Percentiles rank a stretch among this genome's conserved stretches.
Evolutionary conservation across 2,113 vertebrate genomes (phyloP).

Genomic region (Empidonax alnorum): DNA sequence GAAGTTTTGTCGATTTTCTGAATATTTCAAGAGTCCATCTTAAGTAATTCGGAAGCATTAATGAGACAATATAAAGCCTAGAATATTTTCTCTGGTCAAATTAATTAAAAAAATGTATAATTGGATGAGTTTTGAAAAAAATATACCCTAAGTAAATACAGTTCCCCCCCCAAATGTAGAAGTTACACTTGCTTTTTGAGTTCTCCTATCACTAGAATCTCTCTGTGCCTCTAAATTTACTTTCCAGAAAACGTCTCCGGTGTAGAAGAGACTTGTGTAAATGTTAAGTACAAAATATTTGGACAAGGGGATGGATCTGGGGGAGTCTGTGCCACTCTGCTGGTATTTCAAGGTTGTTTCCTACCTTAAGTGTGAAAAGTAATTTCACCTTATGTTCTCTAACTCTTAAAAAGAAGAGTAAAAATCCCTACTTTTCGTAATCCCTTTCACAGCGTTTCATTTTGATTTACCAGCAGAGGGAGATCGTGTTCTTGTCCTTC

Average conservation of each 20-base stretch:
- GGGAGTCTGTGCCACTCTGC: neutral
- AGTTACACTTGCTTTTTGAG: neutral
- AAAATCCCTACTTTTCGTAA: neutral
- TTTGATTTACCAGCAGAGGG: constrained; percentile 57
- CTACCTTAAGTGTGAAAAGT: neutral
- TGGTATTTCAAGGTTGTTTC: neutral
- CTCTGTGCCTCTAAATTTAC: neutral
- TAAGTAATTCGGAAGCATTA: neutral
- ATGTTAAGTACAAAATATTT: neutral
- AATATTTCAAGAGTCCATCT: neutral
- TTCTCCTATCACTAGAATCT: neutral
- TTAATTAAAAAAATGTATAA: neutral
- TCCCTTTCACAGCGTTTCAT: neutral
- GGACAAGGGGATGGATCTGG: neutral
- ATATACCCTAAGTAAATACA: neutral
- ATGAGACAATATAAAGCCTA: neutral
- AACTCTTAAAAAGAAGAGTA: neutral
- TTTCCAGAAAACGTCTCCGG: neutral
- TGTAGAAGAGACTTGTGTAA: neutral
- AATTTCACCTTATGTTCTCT: neutral
- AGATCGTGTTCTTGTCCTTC: neutral
- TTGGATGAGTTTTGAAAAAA: neutral
- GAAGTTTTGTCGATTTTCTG: neutral
- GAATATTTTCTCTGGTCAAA: neutral
- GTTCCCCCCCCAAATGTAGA: neutral